These are phyloP conservation scores for Euphydryas editha DNA, from an alignment of 2,888 invertebrate species.

Conservation along the genomic window DNA sequence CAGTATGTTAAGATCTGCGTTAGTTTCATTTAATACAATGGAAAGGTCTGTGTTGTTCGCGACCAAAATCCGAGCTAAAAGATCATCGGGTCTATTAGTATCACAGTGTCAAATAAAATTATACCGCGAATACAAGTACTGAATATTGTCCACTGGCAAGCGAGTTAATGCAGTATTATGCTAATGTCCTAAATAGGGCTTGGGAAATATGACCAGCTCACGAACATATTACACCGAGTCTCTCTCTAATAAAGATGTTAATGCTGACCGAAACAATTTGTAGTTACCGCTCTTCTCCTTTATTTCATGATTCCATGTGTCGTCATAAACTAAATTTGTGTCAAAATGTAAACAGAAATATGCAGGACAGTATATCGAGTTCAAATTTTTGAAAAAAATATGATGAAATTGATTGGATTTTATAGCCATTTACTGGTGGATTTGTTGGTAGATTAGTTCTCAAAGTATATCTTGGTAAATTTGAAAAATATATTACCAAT, in stretches of 20 bases:
- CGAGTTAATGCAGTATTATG: conserved; percentile 67
- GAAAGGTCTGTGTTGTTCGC: not conserved
- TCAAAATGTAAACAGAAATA: conserved; percentile 12
- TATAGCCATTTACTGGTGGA: too few relatives aligned
- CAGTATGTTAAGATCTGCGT: not conserved
- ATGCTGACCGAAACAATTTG: conserved; percentile 60
- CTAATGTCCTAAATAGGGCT: conserved; percentile 72
- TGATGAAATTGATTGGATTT: not conserved
- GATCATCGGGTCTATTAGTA: not conserved
- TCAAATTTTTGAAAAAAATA: not conserved
- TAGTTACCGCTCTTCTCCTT: conserved; percentile 26
- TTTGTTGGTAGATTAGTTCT: too few relatives aligned
- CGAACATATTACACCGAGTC: conserved; percentile 68
- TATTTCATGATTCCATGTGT: conserved; percentile 27
- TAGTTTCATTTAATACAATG: not conserved
- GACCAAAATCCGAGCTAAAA: not conserved
- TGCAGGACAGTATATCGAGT: not conserved
- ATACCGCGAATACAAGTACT: conserved; percentile 20
- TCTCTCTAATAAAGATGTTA: conserved; percentile 71
- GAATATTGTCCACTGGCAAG: conserved; percentile 16
- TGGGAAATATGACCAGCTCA: conserved; percentile 69
- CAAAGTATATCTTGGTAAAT: too few relatives aligned
- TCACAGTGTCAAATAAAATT: conserved; percentile 20
- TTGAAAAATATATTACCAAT: too few relatives aligned
- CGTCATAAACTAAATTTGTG: conserved; percentile 25